Evolutionary conservation across 2,888 invertebrate species (phyloP).

Genomic region (Phasia obesa): DNA sequence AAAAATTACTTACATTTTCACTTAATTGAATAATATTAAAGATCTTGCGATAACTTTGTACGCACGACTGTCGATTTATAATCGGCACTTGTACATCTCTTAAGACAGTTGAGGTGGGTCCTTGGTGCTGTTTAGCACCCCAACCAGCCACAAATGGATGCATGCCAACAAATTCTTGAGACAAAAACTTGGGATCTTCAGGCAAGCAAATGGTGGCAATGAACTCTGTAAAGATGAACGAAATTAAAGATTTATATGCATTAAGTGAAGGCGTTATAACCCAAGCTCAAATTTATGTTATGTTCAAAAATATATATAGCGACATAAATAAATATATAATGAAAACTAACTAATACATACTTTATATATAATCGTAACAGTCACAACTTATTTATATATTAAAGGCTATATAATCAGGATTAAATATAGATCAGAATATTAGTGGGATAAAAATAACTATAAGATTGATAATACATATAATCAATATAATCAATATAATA

Average conservation of each 20-base stretch:
- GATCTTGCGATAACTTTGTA: slow-evolving; percentile 81
- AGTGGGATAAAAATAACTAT: too few species aligned
- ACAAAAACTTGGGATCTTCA: slow-evolving; percentile 80
- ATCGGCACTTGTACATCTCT: slow-evolving; percentile 83
- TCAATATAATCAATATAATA: too few species aligned
- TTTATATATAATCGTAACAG: too few species aligned
- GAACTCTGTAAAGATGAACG: slow-evolving; percentile 83
- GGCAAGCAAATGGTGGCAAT: slow-evolving; percentile 91
- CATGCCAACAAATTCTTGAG: slow-evolving; percentile 82
- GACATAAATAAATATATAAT: too few species aligned
- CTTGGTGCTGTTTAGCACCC: slow-evolving; percentile 86
- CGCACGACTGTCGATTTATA: slow-evolving; percentile 79
- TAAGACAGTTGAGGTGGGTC: slow-evolving; percentile 80
- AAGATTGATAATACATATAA: too few species aligned
- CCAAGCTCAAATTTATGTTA: neutral
- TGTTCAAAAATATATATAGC: too few species aligned
- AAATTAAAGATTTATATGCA: neutral
- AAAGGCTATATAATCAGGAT: too few species aligned
- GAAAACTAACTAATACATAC: too few species aligned
- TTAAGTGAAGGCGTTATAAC: neutral
- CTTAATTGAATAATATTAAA: slow-evolving; percentile 76
- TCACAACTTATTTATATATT: too few species aligned
- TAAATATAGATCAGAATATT: too few species aligned
- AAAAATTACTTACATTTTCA: slow-evolving; percentile 74
- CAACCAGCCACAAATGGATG: slow-evolving; percentile 90